phyloP scores from a whole-genome alignment of 2,113 vertebrate species.

The Eurypyga helias region DNA sequence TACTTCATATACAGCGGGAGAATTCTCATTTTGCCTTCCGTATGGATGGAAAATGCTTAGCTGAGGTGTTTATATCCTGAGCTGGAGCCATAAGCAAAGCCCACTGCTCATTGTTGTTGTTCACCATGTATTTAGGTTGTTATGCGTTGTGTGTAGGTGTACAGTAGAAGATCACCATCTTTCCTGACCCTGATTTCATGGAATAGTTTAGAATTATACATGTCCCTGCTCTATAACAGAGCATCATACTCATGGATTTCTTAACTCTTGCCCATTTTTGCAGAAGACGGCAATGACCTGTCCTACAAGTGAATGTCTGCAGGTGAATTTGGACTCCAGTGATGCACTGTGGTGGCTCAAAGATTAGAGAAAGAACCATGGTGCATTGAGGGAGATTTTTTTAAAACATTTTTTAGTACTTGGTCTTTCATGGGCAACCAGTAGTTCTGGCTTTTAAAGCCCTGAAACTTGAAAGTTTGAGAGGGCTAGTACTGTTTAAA shows the following conservation, averaged over 20 bases:
- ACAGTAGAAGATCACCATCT: not conserved
- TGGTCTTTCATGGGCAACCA: not conserved
- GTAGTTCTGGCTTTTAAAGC: not conserved
- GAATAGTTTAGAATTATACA: not conserved
- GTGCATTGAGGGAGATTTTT: not conserved
- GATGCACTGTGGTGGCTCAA: not conserved
- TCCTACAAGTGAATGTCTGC: not conserved
- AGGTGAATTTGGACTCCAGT: not conserved
- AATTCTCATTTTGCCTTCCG: not conserved
- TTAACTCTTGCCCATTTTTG: not conserved
- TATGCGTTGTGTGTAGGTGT: not conserved
- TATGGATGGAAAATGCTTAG: not conserved
- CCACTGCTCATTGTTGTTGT: rapidly evolving
- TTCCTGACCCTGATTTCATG: not conserved
- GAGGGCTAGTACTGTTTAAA: not conserved
- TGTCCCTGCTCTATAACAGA: not conserved
- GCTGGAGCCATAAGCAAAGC: not conserved
- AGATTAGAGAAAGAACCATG: not conserved
- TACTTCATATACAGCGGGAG: not conserved
- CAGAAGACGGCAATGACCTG: not conserved
- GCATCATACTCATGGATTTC: not conserved
- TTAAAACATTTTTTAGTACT: not conserved
- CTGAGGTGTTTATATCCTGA: not conserved
- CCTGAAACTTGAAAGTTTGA: not conserved
- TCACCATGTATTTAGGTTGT: not conserved